These are phyloP conservation scores for Macrophya annulata DNA, from an alignment of 2,888 invertebrate genomes.

Conservation along the genomic window DNA sequence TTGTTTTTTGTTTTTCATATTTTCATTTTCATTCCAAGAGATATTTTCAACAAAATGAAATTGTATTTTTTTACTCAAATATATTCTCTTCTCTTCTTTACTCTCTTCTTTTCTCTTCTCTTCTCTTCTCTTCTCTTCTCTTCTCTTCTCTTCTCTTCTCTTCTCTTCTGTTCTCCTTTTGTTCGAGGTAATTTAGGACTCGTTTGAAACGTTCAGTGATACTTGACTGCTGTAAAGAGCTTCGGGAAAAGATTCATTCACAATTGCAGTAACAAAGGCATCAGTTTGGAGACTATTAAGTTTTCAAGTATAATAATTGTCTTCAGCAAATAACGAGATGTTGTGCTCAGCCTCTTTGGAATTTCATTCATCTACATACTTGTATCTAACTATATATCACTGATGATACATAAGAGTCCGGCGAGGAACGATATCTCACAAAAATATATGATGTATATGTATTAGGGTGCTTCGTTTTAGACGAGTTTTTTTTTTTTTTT, in stretches of 20 bases:
- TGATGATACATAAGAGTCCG: background rate
- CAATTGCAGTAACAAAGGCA: slow-evolving; percentile 28
- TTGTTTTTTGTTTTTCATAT: background rate
- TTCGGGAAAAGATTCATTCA: slow-evolving; percentile 23
- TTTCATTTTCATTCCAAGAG: background rate
- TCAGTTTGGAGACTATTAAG: slow-evolving; percentile 10
- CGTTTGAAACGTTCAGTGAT: slow-evolving; percentile 33
- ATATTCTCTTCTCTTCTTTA: background rate
- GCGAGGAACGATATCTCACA: background rate
- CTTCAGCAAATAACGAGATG: slow-evolving; percentile 32
- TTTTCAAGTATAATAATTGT: slow-evolving; percentile 21
- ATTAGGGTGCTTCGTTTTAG: too few species aligned
- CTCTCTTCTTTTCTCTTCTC: background rate
- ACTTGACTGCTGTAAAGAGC: slow-evolving; percentile 41
- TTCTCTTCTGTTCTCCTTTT: background rate
- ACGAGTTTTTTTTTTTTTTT: too few species aligned
- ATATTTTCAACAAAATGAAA: slow-evolving; percentile 1
- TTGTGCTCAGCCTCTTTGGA: background rate
- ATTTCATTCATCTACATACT: background rate
- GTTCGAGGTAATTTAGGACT: slow-evolving; percentile 24
- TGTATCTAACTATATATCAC: too few species aligned
- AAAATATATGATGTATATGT: too few species aligned
- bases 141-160: background rate
- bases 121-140: background rate
- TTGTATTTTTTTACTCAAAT: slow-evolving; percentile 10